Conservation (phyloP, 1,140 invertebrate species). For the Myzus persicae region DNA sequence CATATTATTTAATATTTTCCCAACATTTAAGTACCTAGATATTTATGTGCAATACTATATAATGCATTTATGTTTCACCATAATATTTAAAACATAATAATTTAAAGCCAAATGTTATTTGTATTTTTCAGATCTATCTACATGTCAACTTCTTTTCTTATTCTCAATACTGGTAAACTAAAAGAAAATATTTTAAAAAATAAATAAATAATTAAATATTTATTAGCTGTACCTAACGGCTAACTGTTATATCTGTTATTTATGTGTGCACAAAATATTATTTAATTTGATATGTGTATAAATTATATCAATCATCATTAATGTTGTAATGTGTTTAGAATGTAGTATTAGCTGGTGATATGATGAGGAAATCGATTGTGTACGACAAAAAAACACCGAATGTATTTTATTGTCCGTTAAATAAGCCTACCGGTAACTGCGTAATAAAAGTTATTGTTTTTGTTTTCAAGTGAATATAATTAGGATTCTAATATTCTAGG, state of each 20-base stretch:
- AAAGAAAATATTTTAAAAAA: background rate
- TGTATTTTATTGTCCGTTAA: constrained; percentile 83
- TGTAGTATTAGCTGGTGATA: constrained; percentile 71
- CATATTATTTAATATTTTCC: background rate
- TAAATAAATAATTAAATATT: background rate
- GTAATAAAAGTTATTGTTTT: background rate
- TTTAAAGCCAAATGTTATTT: background rate
- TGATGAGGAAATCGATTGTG: constrained; percentile 82
- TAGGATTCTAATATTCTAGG: constrained; percentile 61
- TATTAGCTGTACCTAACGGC: background rate
- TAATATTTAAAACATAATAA: background rate
- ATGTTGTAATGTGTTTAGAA: constrained; percentile 58
- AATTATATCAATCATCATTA: background rate
- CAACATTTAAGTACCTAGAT: background rate
- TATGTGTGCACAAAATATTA: background rate
- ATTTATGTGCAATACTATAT: too few species aligned
- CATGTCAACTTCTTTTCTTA: constrained; percentile 6
- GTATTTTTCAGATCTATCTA: constrained; percentile 39
- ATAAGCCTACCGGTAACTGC: constrained; percentile 72
- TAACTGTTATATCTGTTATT: background rate
- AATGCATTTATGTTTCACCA: background rate
- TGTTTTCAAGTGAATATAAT: background rate
- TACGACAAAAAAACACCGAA: constrained; percentile 84
- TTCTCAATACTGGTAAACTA: constrained; percentile 38
- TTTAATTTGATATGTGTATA: background rate